A percentile compares a stretch with the other conserved stretches of the same genome.
These are phyloP conservation scores for Oreamnos americanus DNA, from an alignment of 2,113 vertebrate genomes.

Conservation along the genomic window DNA sequence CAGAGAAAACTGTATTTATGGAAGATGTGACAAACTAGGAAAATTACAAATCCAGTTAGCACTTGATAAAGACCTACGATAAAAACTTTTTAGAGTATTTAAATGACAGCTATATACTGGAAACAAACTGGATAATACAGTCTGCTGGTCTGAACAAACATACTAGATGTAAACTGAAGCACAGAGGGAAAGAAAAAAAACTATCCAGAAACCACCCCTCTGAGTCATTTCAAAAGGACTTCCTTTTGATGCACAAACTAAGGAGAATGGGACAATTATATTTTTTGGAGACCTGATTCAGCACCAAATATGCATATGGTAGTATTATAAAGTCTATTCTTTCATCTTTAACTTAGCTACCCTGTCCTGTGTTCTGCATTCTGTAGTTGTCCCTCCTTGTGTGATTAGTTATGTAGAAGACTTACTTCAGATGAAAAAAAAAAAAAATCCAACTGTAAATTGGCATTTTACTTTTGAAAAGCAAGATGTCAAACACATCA, in stretches of 20 bases:
- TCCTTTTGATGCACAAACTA: not conserved
- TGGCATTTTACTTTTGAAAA: not conserved
- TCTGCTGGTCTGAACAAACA: not conserved
- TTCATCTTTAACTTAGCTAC: not conserved
- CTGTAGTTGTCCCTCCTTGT: not conserved
- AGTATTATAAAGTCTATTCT: not conserved
- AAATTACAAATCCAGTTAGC: constrained; percentile 69
- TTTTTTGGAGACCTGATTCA: not conserved
- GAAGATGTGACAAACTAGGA: constrained; percentile 50
- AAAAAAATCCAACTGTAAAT: not conserved
- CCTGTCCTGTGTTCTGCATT: not conserved
- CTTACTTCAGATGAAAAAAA: constrained; percentile 12
- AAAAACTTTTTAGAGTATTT: constrained; percentile 53
- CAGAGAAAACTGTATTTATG: not conserved
- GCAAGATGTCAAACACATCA: not conserved
- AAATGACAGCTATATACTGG: constrained; percentile 10
- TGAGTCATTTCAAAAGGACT: not conserved
- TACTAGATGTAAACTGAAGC: not conserved
- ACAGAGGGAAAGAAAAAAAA: accelerated
- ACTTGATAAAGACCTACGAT: constrained; percentile 43
- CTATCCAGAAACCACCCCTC: not conserved
- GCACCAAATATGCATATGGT: not conserved
- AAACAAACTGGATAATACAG: not conserved
- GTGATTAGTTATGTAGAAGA: not conserved
- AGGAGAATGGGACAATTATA: not conserved